phyloP scores from a whole-genome alignment of 2,113 vertebrate species.

The Myrmophylax atrothorax region DNA sequence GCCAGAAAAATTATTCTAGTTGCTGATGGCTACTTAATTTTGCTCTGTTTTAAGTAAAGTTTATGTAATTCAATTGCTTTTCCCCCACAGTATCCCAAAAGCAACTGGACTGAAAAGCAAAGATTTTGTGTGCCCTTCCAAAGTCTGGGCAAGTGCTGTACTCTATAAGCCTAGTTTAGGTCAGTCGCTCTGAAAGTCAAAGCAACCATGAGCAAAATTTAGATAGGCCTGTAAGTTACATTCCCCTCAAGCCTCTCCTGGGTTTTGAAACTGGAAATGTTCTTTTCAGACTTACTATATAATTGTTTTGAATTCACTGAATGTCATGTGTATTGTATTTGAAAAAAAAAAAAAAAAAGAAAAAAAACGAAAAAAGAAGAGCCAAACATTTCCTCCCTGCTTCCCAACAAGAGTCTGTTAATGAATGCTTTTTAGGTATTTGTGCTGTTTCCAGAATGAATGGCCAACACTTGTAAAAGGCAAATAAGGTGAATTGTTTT shows the following conservation, averaged over 20 bases:
- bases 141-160: background rate
- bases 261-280: conserved; percentile 65
- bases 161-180: background rate
- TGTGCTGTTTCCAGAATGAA: background rate
- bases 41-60: background rate
- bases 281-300: conserved; percentile 56
- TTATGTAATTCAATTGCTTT: background rate
- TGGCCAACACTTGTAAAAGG: background rate
- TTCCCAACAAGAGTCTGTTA: background rate
- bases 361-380: background rate
- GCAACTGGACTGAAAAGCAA: background rate
- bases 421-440: background rate
- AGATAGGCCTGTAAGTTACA: background rate
- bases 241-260: conserved; percentile 26
- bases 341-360: background rate
- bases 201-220: background rate
- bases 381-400: background rate
- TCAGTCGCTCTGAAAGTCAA: background rate
- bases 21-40: background rate
- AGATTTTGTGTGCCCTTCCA: background rate
- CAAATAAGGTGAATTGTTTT: background rate
- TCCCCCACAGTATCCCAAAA: background rate
- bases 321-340: background rate
- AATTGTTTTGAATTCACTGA: conserved; percentile 9
- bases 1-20: background rate